Conservation (phyloP, 2,113 vertebrate genomes). For the Lota lota region DNA sequence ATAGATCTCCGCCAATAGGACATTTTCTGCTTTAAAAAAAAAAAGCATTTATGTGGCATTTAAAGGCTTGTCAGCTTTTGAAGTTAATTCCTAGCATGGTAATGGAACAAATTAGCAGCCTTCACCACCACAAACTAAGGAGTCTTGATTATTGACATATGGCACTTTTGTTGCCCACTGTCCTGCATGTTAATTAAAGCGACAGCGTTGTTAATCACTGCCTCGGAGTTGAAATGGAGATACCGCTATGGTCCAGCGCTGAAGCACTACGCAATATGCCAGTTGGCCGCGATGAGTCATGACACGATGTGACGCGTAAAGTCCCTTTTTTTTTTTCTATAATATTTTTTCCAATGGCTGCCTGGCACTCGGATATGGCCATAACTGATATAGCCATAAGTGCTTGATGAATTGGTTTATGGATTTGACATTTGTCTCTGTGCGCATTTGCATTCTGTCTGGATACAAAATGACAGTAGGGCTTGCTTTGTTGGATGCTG, state of each 20-base stretch:
- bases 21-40: background rate
- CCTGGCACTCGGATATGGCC: slow-evolving; percentile 31
- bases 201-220: slow-evolving; percentile 43
- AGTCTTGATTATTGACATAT: slow-evolving; percentile 69
- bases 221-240: slow-evolving; percentile 18
- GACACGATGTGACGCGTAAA: slow-evolving; percentile 39
- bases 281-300: slow-evolving; percentile 31
- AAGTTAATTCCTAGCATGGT: slow-evolving; percentile 44
- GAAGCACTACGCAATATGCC: slow-evolving; percentile 5
- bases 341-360: slow-evolving; percentile 31
- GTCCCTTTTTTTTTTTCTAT: slow-evolving; percentile 24
- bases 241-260: background rate
- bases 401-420: slow-evolving; percentile 61
- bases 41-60: slow-evolving; percentile 40
- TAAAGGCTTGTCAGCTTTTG: slow-evolving; percentile 29
- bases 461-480: slow-evolving; percentile 28
- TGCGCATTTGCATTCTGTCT: slow-evolving; percentile 49
- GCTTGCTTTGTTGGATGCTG: slow-evolving; percentile 18
- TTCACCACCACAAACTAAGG: slow-evolving; percentile 64
- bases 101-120: slow-evolving; percentile 58
- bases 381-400: slow-evolving; percentile 20
- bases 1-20: background rate
- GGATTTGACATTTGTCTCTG: slow-evolving; percentile 64
- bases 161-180: slow-evolving; percentile 54
- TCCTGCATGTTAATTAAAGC: slow-evolving; percentile 54